These are phyloP conservation scores for Andrena cerasifolii DNA, from an alignment of 1,140 invertebrate species.

Conservation along the genomic window DNA sequence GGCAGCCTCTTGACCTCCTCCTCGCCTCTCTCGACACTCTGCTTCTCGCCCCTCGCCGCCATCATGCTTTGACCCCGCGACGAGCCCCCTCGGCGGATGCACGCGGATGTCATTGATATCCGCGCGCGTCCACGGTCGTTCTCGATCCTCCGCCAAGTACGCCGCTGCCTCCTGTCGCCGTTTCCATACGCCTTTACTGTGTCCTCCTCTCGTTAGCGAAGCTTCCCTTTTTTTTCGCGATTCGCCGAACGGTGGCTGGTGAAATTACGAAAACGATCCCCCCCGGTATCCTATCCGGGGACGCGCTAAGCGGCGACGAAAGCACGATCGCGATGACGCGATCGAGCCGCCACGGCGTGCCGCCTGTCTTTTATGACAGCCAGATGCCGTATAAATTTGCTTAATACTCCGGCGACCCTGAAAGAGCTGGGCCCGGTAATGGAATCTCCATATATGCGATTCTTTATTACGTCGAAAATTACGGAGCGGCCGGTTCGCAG, in stretches of 20 bases:
- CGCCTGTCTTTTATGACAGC: slow-evolving; percentile 69
- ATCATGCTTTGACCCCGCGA: slow-evolving; percentile 51
- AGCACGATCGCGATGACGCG: slow-evolving; percentile 59
- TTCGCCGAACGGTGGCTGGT: neutral
- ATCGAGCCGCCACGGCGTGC: slow-evolving; percentile 43
- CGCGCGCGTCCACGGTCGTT: slow-evolving; percentile 16
- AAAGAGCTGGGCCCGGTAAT: slow-evolving; percentile 63
- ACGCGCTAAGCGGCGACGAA: slow-evolving; percentile 58
- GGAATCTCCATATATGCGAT: slow-evolving; percentile 67
- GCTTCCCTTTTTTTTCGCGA: neutral
- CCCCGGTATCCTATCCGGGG: neutral
- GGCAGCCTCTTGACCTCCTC: slow-evolving; percentile 77
- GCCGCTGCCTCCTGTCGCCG: too few species aligned
- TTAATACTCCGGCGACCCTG: slow-evolving; percentile 67
- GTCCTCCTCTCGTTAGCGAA: slow-evolving; percentile 8
- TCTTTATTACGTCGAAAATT: slow-evolving; percentile 68
- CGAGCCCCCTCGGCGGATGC: slow-evolving; percentile 4
- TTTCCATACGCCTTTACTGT: too few species aligned
- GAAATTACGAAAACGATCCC: slow-evolving; percentile 47
- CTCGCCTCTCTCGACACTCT: slow-evolving; percentile 40
- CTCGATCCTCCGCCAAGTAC: slow-evolving; percentile 21
- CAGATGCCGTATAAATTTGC: slow-evolving; percentile 68
- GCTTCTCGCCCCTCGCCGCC: slow-evolving; percentile 23
- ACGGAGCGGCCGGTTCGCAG: slow-evolving; percentile 55
- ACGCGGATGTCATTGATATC: slow-evolving; percentile 22